A percentile compares a stretch with the other conserved stretches of the same genome.
Conservation (phyloP, 2,888 invertebrate species). For the Polyploca ridens region DNA sequence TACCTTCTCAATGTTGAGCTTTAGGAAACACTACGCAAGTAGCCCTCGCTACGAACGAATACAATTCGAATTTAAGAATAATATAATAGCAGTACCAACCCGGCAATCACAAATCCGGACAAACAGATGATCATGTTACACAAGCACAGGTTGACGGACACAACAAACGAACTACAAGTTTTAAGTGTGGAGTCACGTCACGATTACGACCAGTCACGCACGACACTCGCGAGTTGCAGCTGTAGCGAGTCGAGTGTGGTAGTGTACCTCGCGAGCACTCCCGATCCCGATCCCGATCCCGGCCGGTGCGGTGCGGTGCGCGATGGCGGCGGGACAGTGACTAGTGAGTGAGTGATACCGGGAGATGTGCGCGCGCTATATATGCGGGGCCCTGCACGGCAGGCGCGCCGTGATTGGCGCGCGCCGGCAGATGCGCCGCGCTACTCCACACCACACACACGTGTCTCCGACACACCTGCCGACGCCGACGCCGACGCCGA, state of each 20-base stretch:
- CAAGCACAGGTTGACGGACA: constrained; percentile 18
- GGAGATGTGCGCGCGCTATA: constrained; percentile 1
- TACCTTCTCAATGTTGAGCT: too few species aligned
- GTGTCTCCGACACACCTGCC: neutral
- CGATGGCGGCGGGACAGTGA: neutral
- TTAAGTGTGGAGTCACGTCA: neutral
- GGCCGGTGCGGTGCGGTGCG: too few species aligned
- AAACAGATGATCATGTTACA: constrained; percentile 78
- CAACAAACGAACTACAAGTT: constrained; percentile 15
- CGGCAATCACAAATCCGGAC: constrained; percentile 81
- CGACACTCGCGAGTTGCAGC: neutral
- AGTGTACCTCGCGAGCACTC: too few species aligned
- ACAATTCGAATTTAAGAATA: neutral
- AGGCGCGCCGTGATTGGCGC: constrained; percentile 16
- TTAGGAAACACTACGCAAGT: too few species aligned
- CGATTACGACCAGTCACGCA: neutral
- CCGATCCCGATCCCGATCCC: too few species aligned
- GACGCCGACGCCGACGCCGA: too few species aligned
- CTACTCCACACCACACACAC: constrained; percentile 17
- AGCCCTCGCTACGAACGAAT: too few species aligned
- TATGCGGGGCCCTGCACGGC: constrained; percentile 12
- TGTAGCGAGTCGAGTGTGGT: neutral
- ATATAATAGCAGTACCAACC: constrained; percentile 55
- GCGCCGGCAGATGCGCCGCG: constrained; percentile 25
- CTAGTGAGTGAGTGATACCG: neutral